Evolutionary conservation across 2,888 invertebrate genomes (phyloP).

Genomic region (Diachrysia chrysitis): DNA sequence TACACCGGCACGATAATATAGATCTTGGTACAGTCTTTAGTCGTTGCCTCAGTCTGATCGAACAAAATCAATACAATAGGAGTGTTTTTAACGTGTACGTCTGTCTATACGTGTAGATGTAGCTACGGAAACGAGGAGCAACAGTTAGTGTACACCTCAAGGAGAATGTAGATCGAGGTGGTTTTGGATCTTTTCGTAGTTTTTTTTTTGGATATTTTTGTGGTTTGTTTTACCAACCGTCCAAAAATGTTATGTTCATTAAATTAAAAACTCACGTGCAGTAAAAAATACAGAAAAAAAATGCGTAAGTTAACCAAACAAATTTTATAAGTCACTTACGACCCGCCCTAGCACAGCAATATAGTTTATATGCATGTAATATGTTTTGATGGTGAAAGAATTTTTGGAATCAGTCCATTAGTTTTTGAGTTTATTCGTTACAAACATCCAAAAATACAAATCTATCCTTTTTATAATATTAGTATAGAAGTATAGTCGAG

Average conservation of each 20-base stretch:
- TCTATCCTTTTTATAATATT: too few species aligned
- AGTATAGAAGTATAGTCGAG: too few species aligned
- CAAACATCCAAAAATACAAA: too few species aligned
- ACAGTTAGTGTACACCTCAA: slow-evolving; percentile 79
- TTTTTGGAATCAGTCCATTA: not conserved
- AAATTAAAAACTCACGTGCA: too few species aligned
- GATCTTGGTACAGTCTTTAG: slow-evolving; percentile 52
- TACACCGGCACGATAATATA: slow-evolving; percentile 11
- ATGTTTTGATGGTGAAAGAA: not conserved
- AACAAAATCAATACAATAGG: slow-evolving; percentile 87
- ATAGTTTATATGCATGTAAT: too few species aligned
- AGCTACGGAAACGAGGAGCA: slow-evolving; percentile 70
- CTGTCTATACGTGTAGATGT: slow-evolving; percentile 68
- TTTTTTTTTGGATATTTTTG: not conserved
- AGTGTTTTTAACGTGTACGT: slow-evolving; percentile 78
- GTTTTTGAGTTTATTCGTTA: too few species aligned
- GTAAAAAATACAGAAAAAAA: too few species aligned
- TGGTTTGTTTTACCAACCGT: too few species aligned
- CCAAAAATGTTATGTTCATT: too few species aligned
- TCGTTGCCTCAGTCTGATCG: slow-evolving; percentile 70
- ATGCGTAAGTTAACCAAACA: too few species aligned
- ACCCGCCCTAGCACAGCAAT: too few species aligned
- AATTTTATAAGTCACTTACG: too few species aligned
- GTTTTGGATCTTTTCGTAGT: not conserved
- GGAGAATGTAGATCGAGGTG: slow-evolving; percentile 49